phyloP scores from a whole-genome alignment of 2,888 invertebrate genomes.

The Calameuta idolon region DNA sequence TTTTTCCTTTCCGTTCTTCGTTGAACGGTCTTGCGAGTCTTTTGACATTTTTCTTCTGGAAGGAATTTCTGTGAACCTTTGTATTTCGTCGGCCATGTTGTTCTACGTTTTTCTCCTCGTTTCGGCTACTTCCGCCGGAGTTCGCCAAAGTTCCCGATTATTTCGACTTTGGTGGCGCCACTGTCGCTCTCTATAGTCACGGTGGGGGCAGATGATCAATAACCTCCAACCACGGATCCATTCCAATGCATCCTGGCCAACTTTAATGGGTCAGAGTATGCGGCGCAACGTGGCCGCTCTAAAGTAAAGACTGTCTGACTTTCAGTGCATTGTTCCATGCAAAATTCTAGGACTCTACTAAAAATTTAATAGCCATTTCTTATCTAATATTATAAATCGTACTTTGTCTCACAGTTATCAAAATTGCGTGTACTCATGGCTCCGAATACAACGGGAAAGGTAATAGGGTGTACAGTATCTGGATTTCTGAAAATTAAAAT shows the following conservation, averaged over 20 bases:
- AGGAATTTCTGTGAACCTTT: not conserved
- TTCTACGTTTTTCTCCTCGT: not conserved
- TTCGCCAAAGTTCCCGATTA: not conserved
- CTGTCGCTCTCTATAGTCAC: not conserved
- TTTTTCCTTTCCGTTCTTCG: not conserved
- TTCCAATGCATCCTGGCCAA: not conserved
- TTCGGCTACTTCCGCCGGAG: not conserved
- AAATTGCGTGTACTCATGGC: not conserved
- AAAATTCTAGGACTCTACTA: not conserved
- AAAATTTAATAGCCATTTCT: not conserved
- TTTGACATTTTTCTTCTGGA: not conserved
- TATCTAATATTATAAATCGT: not conserved
- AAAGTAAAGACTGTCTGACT: not conserved
- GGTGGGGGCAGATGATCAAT: not conserved
- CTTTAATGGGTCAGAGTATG: not conserved
- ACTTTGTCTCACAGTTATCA: not conserved
- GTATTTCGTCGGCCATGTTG: not conserved
- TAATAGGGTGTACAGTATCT: not conserved
- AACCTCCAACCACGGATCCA: not conserved
- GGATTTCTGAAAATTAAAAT: not conserved
- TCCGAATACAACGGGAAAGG: not conserved
- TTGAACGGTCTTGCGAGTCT: not conserved
- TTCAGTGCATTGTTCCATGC: not conserved
- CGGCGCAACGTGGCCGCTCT: not conserved
- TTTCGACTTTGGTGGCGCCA: not conserved